phyloP scores from a whole-genome alignment of 2,797 vertebrate genomes.

The Hyperoplus lanceolatus region DNA sequence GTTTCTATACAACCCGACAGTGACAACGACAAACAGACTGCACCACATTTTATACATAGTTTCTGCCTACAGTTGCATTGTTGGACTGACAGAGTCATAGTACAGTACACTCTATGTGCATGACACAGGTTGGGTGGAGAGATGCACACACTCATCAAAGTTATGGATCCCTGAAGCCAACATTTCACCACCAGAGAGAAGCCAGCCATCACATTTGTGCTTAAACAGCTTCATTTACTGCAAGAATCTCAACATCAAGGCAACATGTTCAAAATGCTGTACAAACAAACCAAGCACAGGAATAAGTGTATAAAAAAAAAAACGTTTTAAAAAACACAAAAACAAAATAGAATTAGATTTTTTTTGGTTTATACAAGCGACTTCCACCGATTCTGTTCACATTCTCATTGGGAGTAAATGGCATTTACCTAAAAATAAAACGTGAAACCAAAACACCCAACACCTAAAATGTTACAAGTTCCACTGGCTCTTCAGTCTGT shows the following conservation, averaged over 20 bases:
- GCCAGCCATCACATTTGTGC: conserved; percentile 17
- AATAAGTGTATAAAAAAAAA: conserved; percentile 42
- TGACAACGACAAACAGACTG: neutral
- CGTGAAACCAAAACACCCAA: conserved; percentile 47
- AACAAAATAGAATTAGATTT: neutral
- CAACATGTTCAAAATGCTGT: conserved; percentile 49
- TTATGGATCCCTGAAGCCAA: neutral
- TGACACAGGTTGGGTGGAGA: neutral
- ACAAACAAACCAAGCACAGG: conserved; percentile 51
- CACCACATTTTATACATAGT: conserved; percentile 9
- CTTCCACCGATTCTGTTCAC: conserved; percentile 65
- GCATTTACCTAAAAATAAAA: conserved; percentile 34
- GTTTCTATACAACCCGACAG: neutral
- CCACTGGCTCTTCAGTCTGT: conserved; percentile 53
- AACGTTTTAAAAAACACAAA: conserved; percentile 22
- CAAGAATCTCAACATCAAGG: conserved; percentile 27
- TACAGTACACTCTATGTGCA: neutral
- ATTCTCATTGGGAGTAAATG: conserved; percentile 61
- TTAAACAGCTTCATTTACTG: conserved; percentile 50
- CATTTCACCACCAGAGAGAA: conserved; percentile 19
- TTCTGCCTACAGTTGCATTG: neutral
- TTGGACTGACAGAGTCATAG: neutral
- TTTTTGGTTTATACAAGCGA: conserved; percentile 3
- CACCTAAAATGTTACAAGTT: conserved; percentile 74
- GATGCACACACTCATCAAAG: neutral